phyloP scores from a whole-genome alignment of 2,797 vertebrate species.

The Pangasius macronema region DNA sequence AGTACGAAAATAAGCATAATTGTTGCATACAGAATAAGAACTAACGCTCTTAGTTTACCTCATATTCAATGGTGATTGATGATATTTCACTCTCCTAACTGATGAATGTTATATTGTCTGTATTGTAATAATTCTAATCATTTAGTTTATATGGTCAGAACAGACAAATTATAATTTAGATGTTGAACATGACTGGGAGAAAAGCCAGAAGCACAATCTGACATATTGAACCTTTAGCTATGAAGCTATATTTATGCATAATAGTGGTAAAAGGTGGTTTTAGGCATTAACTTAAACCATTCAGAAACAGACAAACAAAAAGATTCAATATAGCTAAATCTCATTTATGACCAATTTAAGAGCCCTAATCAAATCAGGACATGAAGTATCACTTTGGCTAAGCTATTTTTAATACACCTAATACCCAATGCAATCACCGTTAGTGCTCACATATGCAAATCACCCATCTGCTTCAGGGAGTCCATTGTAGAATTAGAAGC shows the following conservation, averaged over 20 bases:
- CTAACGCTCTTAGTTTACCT: not conserved
- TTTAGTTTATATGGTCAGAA: not conserved
- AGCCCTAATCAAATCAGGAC: constrained; percentile 40
- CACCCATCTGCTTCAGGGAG: constrained; percentile 54
- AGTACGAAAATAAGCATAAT: not conserved
- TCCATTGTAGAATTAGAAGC: constrained; percentile 45
- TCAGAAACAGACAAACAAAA: not conserved
- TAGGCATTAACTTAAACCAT: not conserved
- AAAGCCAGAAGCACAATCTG: not conserved
- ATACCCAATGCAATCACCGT: constrained; percentile 54
- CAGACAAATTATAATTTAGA: not conserved
- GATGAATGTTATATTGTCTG: not conserved
- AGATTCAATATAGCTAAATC: constrained; percentile 11
- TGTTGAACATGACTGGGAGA: not conserved
- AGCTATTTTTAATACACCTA: constrained; percentile 58
- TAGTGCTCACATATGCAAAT: constrained; percentile 53
- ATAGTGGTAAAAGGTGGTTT: not conserved
- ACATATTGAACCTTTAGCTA: not conserved
- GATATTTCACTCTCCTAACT: not conserved
- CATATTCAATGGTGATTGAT: not conserved
- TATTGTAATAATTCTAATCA: not conserved
- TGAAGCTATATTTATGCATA: not conserved
- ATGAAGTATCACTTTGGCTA: constrained; percentile 36
- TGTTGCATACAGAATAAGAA: not conserved
- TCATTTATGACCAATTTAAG: constrained; percentile 33